Conservation (phyloP, 2,888 invertebrate species). For the Mellilla xanthometata region DNA sequence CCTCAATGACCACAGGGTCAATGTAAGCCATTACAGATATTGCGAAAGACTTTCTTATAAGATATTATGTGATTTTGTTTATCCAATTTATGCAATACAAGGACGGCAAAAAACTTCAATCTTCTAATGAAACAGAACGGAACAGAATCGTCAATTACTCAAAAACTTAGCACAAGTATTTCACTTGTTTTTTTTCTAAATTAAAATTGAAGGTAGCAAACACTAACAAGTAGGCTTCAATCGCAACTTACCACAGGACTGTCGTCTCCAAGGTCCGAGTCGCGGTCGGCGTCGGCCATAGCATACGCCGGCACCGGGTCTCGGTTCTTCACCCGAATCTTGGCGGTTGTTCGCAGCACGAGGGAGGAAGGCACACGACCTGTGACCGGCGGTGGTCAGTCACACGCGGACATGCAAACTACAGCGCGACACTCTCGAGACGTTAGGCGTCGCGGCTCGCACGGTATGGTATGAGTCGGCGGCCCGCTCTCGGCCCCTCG, state of each 20-base stretch:
- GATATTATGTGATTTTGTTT: too few relatives aligned
- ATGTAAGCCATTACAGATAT: too few relatives aligned
- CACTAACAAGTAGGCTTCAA: neutral
- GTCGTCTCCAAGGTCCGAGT: slow-evolving; percentile 89
- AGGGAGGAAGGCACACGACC: slow-evolving; percentile 54
- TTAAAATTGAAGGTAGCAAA: slow-evolving; percentile 17
- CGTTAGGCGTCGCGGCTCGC: slow-evolving; percentile 59
- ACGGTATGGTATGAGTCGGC: slow-evolving; percentile 70
- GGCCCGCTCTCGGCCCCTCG: too few relatives aligned
- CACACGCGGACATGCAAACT: slow-evolving; percentile 57
- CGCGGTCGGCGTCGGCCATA: slow-evolving; percentile 87
- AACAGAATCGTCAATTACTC: too few relatives aligned
- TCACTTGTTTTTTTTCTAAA: too few relatives aligned
- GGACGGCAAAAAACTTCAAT: too few relatives aligned
- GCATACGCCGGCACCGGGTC: slow-evolving; percentile 93
- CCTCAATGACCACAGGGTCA: too few relatives aligned
- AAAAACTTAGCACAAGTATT: too few relatives aligned
- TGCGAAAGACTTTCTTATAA: too few relatives aligned
- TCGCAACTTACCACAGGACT: slow-evolving; percentile 86
- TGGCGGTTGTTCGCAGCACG: slow-evolving; percentile 79
- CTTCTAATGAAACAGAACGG: too few relatives aligned
- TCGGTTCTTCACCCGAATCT: slow-evolving; percentile 95
- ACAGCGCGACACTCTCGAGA: slow-evolving; percentile 36
- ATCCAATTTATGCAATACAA: too few relatives aligned
- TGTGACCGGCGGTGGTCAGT: slow-evolving; percentile 51